A percentile compares a stretch with the other conserved stretches of the same genome.
Evolutionary conservation across 2,888 invertebrate genomes (phyloP).

Genomic region (Drepanosiphum platanoidis): DNA sequence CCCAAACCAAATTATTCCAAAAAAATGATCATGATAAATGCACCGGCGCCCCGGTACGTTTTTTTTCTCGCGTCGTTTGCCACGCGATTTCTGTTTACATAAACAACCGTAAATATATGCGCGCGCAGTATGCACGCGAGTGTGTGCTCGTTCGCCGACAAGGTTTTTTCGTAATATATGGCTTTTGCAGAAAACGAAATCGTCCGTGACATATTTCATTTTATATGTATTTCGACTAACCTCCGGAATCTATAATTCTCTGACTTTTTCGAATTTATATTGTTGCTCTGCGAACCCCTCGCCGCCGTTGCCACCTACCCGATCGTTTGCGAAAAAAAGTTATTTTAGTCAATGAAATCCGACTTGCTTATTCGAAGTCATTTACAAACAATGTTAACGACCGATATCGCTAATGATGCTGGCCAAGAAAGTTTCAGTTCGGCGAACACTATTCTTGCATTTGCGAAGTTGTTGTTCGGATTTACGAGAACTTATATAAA

Average conservation of each 20-base stretch:
- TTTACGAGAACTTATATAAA: constrained; percentile 29
- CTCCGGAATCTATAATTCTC: constrained; percentile 42
- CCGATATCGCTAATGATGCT: constrained; percentile 41
- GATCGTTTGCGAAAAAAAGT: constrained; percentile 32
- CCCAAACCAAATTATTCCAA: too few relatives aligned
- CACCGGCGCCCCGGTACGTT: neutral
- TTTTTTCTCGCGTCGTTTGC: neutral
- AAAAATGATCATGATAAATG: neutral
- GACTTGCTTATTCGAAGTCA: constrained; percentile 29
- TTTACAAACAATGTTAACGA: constrained; percentile 56
- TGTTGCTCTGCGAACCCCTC: neutral
- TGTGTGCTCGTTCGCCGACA: neutral
- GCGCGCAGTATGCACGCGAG: neutral
- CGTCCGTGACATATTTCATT: constrained; percentile 22
- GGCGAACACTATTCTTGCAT: constrained; percentile 23
- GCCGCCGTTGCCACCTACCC: neutral
- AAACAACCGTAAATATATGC: neutral
- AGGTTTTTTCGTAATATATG: neutral
- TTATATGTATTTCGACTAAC: neutral
- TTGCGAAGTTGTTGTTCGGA: constrained; percentile 23
- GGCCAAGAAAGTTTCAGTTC: constrained; percentile 41
- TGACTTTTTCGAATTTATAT: neutral
- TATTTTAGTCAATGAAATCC: constrained; percentile 24
- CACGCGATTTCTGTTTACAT: neutral
- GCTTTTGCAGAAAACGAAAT: neutral